A percentile compares a stretch with the other conserved stretches of the same genome.
Evolutionary conservation across 2,113 vertebrate genomes (phyloP).

Genomic region (Caracal caracal): DNA sequence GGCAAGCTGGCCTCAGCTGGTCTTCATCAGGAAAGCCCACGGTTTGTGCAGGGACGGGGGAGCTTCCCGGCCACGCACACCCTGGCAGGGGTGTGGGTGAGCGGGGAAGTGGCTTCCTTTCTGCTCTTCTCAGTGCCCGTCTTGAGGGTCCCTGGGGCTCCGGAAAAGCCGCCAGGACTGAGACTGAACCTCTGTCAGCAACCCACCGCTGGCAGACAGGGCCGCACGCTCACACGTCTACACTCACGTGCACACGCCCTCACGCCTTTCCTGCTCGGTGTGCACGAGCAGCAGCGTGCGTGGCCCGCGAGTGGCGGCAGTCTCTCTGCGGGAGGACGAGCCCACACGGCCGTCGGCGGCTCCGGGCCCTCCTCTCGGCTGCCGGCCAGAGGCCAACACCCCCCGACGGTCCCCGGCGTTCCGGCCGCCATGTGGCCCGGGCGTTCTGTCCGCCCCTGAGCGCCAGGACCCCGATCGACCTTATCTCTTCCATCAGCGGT

Average conservation of each 20-base stretch:
- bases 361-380: too few species aligned
- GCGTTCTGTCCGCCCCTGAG: background rate
- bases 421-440: fast-evolving
- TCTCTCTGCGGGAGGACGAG: background rate
- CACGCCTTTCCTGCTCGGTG: background rate
- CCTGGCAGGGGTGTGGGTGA: background rate
- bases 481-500: background rate
- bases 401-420: fast-evolving
- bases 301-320: fast-evolving
- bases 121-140: too few species aligned
- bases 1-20: fast-evolving
- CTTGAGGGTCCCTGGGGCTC: background rate
- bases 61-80: too few species aligned
- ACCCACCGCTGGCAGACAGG: too few species aligned
- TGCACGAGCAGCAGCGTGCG: fast-evolving
- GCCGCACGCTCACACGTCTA: background rate
- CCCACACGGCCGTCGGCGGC: fast-evolving
- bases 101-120: fast-evolving
- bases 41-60: too few species aligned
- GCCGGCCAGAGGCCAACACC: fast-evolving
- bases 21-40: fast-evolving
- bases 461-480: background rate
- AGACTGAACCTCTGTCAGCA: fast-evolving
- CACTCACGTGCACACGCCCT: background rate
- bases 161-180: background rate